A percentile compares a stretch with the other conserved stretches of the same genome.
Evolutionary conservation across 2,888 invertebrate species (phyloP).

Genomic region (Drymonia ruficornis): DNA sequence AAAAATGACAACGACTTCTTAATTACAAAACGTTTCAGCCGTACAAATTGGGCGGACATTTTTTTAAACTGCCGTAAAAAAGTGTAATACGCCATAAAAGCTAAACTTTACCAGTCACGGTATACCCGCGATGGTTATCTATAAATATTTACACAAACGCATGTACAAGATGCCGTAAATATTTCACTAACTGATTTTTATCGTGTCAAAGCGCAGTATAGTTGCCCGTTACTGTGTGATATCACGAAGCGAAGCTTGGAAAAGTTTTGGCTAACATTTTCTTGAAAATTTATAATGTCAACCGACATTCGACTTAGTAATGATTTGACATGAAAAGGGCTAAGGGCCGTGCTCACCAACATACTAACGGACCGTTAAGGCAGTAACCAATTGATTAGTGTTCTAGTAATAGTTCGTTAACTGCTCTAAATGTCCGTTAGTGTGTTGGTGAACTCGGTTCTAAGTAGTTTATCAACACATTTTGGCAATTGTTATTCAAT

Average conservation of each 20-base stretch:
- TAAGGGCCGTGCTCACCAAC: too few relatives aligned
- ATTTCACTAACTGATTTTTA: slow-evolving; percentile 39
- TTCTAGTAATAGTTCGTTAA: too few relatives aligned
- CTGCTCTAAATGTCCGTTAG: too few relatives aligned
- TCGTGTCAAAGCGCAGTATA: slow-evolving; percentile 34
- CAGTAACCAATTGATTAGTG: too few relatives aligned
- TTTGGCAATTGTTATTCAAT: too few relatives aligned
- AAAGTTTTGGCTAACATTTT: slow-evolving; percentile 1
- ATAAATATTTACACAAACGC: slow-evolving; percentile 34
- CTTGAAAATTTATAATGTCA: slow-evolving; percentile 1
- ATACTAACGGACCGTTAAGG: too few relatives aligned
- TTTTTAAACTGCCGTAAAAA: slow-evolving; percentile 23
- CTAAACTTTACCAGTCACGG: slow-evolving; percentile 21
- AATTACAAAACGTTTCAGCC: slow-evolving; percentile 35
- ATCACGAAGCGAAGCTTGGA: slow-evolving; percentile 22
- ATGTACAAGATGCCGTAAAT: slow-evolving; percentile 32
- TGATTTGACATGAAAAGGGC: too few relatives aligned
- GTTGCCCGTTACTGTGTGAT: slow-evolving; percentile 14
- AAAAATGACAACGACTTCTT: slow-evolving; percentile 35
- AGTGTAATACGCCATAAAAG: neutral
- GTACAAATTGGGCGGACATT: slow-evolving; percentile 34
- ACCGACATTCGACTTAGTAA: too few relatives aligned
- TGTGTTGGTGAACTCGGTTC: too few relatives aligned
- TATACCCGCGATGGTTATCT: slow-evolving; percentile 34
- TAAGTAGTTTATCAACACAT: too few relatives aligned